Base-by-base conservation (phyloP, 2,113 vertebrate genomes). In the Scophthalmus maximus region DNA sequence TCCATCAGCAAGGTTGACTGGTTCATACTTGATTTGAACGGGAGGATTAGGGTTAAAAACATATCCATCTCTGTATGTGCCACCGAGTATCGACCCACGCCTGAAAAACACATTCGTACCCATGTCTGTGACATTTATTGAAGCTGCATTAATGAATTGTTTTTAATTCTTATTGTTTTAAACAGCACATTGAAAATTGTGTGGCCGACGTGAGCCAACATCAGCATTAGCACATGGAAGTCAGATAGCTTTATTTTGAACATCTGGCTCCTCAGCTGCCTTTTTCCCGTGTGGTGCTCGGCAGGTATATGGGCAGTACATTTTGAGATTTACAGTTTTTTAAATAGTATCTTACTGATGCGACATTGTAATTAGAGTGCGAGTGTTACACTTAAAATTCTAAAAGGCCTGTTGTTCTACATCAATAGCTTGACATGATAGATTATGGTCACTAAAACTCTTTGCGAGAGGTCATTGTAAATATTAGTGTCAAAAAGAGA, bases 401-500 rank as follows among this genome's bases (percentile, higher is more conserved):
- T 27, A 49, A 55, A 65, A 26, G 8, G 6, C 9, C 29, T 10
- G 5, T 26, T 59, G 29, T 10, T 67, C 2, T 17, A 17, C 14
- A 50, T 47, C 18, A 40, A 6, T 23, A 42, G 47, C 10, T n/a
- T 9, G 11, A 56, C 30, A 17, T 52, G 23, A 72, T 53, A 20
- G 22, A 68, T 40, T 1, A 30, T 56, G 10, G 15, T 20, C 32
- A 26, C 4, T 36, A 46, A 22, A 62, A 57, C 51, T 49, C 25
- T 66, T 36, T 12, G 26, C n/a, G 20, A 53, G 34, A 42, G 40
- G 50, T 63, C 38, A 17, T 34, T 75, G 53, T 66, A 51, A 68
- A 64, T 56, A 66, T 78, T 58, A 53, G 40, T 42, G 30, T 69
- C 50, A 70, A 38, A 60, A 63, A 46, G 59, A 77, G 63, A 51